Percentiles rank a stretch among this genome's conserved stretches.
These are phyloP conservation scores for Cygnus atratus DNA, from an alignment of 2,113 vertebrate genomes.

Conservation along the genomic window DNA sequence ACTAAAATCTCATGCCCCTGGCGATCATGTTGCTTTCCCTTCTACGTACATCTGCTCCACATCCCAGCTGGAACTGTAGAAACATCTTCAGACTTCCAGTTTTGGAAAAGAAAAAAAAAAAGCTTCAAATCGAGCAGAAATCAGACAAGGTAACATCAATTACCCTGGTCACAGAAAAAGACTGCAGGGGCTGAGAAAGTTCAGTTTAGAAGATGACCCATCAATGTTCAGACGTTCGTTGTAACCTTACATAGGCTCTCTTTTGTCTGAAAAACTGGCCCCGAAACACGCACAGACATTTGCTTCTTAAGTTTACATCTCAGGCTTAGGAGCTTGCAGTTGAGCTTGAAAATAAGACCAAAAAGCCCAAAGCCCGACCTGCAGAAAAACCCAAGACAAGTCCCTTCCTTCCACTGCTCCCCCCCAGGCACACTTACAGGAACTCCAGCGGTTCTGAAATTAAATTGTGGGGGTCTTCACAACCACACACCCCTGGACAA, in stretches of 20 bases:
- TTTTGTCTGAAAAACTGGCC: not conserved
- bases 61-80: not conserved
- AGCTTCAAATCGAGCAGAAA: not conserved
- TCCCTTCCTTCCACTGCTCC: not conserved
- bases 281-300: not conserved
- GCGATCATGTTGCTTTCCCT: conserved; percentile 5
- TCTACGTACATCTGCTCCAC: not conserved
- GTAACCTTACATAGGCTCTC: not conserved
- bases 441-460: not conserved
- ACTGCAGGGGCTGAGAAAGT: not conserved
- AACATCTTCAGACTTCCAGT: not conserved
- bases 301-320: not conserved
- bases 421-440: not conserved
- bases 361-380: not conserved
- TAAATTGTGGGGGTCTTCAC: not conserved
- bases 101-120: not conserved
- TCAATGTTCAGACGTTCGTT: not conserved
- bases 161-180: not conserved
- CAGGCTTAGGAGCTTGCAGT: not conserved
- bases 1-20: conserved; percentile 17
- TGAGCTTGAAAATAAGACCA: not conserved
- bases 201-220: not conserved
- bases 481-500: not conserved
- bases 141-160: not conserved
- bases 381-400: not conserved